A percentile compares a stretch with the other conserved stretches of the same genome.
Evolutionary conservation across 2,113 vertebrate genomes (phyloP).

Genomic region (Pterocles gutturalis): DNA sequence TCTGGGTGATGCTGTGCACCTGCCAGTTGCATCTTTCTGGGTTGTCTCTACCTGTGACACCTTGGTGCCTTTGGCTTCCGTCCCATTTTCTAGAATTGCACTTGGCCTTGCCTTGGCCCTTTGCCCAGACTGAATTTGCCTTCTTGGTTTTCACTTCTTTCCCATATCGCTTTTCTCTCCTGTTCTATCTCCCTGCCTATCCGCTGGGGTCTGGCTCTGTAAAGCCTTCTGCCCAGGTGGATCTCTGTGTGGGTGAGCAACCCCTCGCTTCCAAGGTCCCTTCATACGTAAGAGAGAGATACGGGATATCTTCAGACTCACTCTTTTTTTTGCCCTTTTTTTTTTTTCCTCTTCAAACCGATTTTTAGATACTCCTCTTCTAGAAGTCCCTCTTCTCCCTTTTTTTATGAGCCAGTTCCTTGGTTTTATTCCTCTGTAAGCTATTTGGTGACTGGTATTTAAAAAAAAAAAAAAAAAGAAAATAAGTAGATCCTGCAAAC

Average conservation of each 20-base stretch:
- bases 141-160: slow-evolving; percentile 66
- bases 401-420: not conserved
- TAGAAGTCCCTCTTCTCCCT: not conserved
- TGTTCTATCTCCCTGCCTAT: not conserved
- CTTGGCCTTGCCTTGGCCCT: slow-evolving; percentile 55
- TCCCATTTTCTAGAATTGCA: slow-evolving; percentile 59
- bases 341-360: not conserved
- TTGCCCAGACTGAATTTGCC: slow-evolving; percentile 50
- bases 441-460: not conserved
- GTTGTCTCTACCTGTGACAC: slow-evolving; percentile 22
- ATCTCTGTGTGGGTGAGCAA: not conserved
- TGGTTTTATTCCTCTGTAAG: not conserved
- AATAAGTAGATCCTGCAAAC: not conserved
- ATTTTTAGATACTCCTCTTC: not conserved
- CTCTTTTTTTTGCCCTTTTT: not conserved
- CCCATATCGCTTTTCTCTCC: slow-evolving; percentile 31
- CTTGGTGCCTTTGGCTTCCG: slow-evolving; percentile 30
- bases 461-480: not conserved
- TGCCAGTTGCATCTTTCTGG: not conserved
- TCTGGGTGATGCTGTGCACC: not conserved
- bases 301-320: not conserved
- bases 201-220: not conserved
- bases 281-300: not conserved
- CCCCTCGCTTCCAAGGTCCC: not conserved
- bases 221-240: not conserved